Conservation (phyloP, 2,888 invertebrate genomes). For the Gnatocerus cornutus region DNA sequence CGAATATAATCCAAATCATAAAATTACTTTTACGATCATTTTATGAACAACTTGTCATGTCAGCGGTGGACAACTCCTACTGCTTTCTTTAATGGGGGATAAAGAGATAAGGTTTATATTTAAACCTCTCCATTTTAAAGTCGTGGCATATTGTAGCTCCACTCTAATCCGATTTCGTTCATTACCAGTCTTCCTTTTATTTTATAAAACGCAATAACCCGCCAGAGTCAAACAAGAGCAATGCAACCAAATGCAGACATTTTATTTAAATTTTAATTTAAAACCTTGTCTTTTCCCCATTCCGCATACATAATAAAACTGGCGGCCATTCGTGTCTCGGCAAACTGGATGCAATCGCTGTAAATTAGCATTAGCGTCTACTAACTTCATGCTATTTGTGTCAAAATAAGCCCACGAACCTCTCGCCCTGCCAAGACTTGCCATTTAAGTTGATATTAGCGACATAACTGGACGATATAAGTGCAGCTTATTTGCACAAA, state of each 20-base stretch:
- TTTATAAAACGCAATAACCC: conserved; percentile 58
- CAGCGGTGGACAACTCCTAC: conserved; percentile 65
- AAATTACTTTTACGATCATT: conserved; percentile 68
- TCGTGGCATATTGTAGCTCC: conserved; percentile 29
- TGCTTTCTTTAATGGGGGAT: conserved; percentile 59
- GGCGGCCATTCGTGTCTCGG: conserved; percentile 65
- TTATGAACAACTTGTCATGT: conserved; percentile 69
- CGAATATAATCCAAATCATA: conserved; percentile 66
- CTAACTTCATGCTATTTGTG: conserved; percentile 70
- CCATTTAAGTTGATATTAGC: conserved; percentile 51
- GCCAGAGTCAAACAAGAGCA: conserved; percentile 55
- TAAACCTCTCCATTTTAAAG: conserved; percentile 46
- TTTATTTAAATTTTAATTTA: conserved; percentile 70
- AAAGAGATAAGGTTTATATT: conserved; percentile 59
- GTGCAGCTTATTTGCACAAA: conserved; percentile 53
- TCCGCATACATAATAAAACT: conserved; percentile 67
- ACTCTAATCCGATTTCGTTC: conserved; percentile 57
- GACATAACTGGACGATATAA: conserved; percentile 55
- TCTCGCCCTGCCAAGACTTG: conserved; percentile 52
- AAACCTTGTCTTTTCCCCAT: conserved; percentile 67
- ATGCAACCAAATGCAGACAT: conserved; percentile 67
- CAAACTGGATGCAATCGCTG: conserved; percentile 69
- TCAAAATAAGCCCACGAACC: conserved; percentile 69
- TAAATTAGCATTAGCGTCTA: conserved; percentile 71
- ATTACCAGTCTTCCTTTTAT: conserved; percentile 54